phyloP scores from a whole-genome alignment of 2,888 invertebrate genomes.

The Trissolcus japonicus region DNA sequence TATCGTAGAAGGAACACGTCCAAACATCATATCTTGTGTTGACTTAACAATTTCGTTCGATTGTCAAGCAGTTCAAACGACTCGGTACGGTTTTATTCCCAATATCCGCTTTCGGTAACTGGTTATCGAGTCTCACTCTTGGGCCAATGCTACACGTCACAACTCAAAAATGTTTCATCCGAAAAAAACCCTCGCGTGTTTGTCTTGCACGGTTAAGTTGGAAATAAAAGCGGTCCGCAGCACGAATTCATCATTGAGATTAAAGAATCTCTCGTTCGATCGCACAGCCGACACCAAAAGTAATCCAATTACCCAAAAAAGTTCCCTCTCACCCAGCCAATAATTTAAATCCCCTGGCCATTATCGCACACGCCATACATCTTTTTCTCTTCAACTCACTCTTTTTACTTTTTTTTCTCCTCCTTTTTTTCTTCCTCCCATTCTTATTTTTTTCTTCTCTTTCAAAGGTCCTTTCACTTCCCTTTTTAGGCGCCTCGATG shows the following conservation, averaged over 20 bases:
- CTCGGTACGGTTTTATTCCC: conserved; percentile 27
- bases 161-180: conserved; percentile 27
- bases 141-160: conserved; percentile 28
- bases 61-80: conserved; percentile 39
- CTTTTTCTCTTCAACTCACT: conserved; percentile 11
- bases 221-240: not conserved
- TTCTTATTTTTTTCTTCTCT: not conserved
- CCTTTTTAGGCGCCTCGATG: conserved; percentile 12
- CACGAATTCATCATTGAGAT: conserved; percentile 29
- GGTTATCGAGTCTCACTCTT: conserved; percentile 39
- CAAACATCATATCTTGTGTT: conserved; percentile 32
- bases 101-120: conserved; percentile 45
- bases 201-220: conserved; percentile 18
- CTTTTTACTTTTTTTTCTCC: conserved; percentile 1
- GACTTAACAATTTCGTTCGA: conserved; percentile 41
- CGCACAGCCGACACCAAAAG: conserved; percentile 1
- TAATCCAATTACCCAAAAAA: conserved; percentile 36
- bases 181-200: conserved; percentile 2
- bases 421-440: not conserved
- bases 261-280: conserved; percentile 11
- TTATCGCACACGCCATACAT: conserved; percentile 8
- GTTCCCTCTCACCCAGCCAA: conserved; percentile 17
- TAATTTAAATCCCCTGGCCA: conserved; percentile 16
- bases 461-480: not conserved
- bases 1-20: conserved; percentile 7